phyloP scores from a whole-genome alignment of 2,797 vertebrate genomes.

The Simalia tracyae region DNA sequence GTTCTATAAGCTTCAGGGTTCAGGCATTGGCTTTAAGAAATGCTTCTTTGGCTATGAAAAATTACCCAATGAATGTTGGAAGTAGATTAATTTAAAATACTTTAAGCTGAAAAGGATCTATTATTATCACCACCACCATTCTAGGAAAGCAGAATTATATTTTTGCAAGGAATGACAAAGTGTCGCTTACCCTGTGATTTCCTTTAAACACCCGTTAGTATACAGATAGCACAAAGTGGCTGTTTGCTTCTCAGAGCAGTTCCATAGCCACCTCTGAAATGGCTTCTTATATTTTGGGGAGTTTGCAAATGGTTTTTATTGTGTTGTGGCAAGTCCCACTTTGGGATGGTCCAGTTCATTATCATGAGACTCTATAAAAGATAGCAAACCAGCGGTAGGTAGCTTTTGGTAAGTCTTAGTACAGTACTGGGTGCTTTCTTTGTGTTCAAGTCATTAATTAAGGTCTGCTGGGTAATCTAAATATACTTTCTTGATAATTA shows the following conservation, averaged over 20 bases:
- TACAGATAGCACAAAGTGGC: not conserved
- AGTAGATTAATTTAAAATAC: not conserved
- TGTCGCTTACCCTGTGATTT: not conserved
- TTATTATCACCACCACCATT: not conserved
- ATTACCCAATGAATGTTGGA: not conserved
- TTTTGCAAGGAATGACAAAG: not conserved
- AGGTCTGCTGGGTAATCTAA: conserved; percentile 7
- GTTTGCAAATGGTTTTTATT: not conserved
- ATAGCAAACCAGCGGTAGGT: not conserved
- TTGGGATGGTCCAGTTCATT: not conserved
- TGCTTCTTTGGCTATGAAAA: not conserved
- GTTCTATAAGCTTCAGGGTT: not conserved
- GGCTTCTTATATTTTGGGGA: not conserved
- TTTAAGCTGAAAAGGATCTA: not conserved
- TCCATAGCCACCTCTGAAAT: not conserved
- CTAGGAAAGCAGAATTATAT: not conserved
- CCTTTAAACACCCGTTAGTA: not conserved
- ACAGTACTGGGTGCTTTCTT: not conserved
- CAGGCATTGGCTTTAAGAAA: too few species aligned
- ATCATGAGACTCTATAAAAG: not conserved
- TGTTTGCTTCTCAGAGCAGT: not conserved
- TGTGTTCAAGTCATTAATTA: not conserved
- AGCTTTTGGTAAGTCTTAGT: not conserved
- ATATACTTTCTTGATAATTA: conserved; percentile 13
- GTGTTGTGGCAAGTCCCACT: not conserved